Conservation (phyloP, 2,888 invertebrate genomes). For the Neoscelio sp. region DNA sequence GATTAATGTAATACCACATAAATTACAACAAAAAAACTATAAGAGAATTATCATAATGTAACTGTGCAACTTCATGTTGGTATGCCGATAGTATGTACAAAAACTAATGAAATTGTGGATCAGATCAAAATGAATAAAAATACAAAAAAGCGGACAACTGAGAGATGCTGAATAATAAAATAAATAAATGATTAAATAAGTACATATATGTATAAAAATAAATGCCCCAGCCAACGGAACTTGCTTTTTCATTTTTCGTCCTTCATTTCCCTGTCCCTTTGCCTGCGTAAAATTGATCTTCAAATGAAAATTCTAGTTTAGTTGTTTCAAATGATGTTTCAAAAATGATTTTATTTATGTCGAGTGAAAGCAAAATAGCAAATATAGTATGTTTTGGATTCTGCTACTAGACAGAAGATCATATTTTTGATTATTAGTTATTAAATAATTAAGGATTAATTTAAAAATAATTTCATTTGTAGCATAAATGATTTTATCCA, state of each 20-base stretch:
- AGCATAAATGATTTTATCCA: no score
- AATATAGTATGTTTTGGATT: no score
- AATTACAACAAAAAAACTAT: slow-evolving; percentile 69
- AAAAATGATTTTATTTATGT: no score
- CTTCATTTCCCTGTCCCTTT: neutral
- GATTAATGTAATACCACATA: slow-evolving; percentile 68
- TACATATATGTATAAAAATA: slow-evolving; percentile 69
- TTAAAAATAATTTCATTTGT: no score
- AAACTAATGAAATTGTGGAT: slow-evolving; percentile 60
- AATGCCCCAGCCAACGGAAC: slow-evolving; percentile 63
- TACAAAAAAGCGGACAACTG: slow-evolving; percentile 40
- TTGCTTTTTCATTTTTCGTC: slow-evolving; percentile 6
- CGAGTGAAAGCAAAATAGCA: no score
- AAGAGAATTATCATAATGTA: slow-evolving; percentile 73
- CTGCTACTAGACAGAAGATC: no score
- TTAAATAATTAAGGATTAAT: no score
- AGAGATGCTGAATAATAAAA: slow-evolving; percentile 65
- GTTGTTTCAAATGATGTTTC: no score
- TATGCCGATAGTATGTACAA: slow-evolving; percentile 68
- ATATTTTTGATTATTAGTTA: no score
- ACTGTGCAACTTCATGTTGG: slow-evolving; percentile 75
- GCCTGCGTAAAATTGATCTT: no score
- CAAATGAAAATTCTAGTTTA: no score
- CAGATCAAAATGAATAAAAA: slow-evolving; percentile 57
- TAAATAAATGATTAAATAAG: slow-evolving; percentile 59